These are phyloP conservation scores for Eunapius fragilis DNA, from an alignment of 37 sponge, comb jelly and placozoan species.

Conservation along the genomic window DNA sequence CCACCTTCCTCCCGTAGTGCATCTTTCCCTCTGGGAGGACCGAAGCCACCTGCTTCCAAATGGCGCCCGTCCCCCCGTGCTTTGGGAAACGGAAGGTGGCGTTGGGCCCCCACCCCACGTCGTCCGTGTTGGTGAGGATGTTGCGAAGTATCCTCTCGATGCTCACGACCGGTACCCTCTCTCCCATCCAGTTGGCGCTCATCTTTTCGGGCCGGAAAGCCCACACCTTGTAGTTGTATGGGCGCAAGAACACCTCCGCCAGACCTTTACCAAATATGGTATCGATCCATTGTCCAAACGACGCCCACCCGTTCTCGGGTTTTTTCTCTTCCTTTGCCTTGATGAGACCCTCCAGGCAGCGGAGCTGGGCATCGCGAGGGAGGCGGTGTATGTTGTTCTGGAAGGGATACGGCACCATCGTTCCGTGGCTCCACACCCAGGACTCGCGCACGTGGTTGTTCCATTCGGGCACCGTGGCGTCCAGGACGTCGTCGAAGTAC, in stretches of 20 bases:
- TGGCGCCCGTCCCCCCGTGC: constrained; percentile 26
- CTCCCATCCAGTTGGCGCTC: constrained; percentile 35
- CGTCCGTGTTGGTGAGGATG: constrained; percentile 2
- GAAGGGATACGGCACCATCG: constrained; percentile 18
- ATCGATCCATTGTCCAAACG: constrained; percentile 25
- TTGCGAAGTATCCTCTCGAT: constrained; percentile 9
- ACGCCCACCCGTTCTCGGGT: neutral
- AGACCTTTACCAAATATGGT: constrained; percentile 33
- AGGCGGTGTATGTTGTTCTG: constrained; percentile 18
- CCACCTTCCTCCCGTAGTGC: constrained; percentile 7
- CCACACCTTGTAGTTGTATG: constrained; percentile 41
- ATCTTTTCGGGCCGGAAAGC: constrained; percentile 10
- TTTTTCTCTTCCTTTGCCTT: neutral
- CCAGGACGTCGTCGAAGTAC: constrained; percentile 10
- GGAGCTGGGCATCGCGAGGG: neutral
- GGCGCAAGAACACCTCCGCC: constrained; percentile 18
- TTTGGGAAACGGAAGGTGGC: constrained; percentile 17
- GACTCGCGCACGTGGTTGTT: constrained; percentile 9
- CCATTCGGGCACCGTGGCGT: constrained; percentile 27
- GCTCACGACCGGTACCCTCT: constrained; percentile 13
- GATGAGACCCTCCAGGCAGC: constrained; percentile 4
- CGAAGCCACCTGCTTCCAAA: constrained; percentile 9
- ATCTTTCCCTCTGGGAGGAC: constrained; percentile 4
- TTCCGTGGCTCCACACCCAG: neutral
- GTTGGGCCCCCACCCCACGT: constrained; percentile 31